Conservation (phyloP, 2,113 vertebrate species). For the Pao palembangensis region DNA sequence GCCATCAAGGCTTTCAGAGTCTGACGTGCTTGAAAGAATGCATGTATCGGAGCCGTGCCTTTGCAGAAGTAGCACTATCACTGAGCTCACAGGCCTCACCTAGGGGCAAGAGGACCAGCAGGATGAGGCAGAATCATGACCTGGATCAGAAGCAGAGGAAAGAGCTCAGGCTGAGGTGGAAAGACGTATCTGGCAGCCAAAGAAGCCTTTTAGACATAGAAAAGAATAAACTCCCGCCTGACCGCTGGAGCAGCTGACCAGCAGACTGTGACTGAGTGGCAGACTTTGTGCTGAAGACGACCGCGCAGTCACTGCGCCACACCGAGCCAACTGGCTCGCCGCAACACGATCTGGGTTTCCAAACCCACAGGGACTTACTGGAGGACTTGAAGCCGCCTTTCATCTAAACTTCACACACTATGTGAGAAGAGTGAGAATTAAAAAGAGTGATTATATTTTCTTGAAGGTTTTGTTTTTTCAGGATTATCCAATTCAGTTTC, state of each 20-base stretch:
- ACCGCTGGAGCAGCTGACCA: slow-evolving; percentile 51
- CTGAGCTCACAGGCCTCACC: slow-evolving; percentile 52
- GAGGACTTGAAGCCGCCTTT: slow-evolving; percentile 41
- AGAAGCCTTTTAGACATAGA: slow-evolving; percentile 44
- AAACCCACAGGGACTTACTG: slow-evolving; percentile 40
- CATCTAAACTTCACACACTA: slow-evolving; percentile 43
- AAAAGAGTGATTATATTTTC: slow-evolving; percentile 32
- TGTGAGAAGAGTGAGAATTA: slow-evolving; percentile 34
- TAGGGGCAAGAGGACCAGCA: slow-evolving; percentile 48
- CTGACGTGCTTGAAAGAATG: slow-evolving; percentile 4
- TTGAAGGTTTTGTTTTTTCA: slow-evolving; percentile 28
- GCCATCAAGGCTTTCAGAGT: slow-evolving; percentile 1
- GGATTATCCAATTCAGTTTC: not conserved
- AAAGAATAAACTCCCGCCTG: slow-evolving; percentile 50
- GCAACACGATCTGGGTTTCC: slow-evolving; percentile 53
- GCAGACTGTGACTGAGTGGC: slow-evolving; percentile 67
- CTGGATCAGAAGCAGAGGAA: slow-evolving; percentile 52
- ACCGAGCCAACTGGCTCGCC: slow-evolving; percentile 60
- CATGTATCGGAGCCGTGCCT: slow-evolving; percentile 8
- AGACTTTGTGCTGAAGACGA: slow-evolving; percentile 46
- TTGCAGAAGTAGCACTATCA: slow-evolving; percentile 66
- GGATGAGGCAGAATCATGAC: slow-evolving; percentile 49
- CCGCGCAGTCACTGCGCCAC: slow-evolving; percentile 58
- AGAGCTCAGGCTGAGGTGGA: slow-evolving; percentile 37
- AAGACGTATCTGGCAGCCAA: slow-evolving; percentile 47